Base-by-base conservation (phyloP, 1,140 invertebrate genomes). In the Yoshiicerus persimilis region DNA sequence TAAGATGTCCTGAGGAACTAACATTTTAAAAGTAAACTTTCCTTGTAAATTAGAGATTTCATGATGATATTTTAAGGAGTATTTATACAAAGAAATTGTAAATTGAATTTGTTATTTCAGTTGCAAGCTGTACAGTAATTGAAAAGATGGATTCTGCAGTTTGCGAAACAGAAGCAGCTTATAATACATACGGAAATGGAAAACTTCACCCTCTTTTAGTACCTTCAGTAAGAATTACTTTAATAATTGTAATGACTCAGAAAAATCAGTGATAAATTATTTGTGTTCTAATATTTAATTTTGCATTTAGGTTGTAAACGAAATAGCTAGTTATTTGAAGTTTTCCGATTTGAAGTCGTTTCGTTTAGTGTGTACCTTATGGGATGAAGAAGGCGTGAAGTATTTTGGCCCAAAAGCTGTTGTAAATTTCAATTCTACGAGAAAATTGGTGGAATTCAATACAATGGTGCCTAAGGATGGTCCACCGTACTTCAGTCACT, bases 381-480 rank as follows among this genome's bases (percentile, higher is more conserved):
- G 88, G 88, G 77, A 88, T 34, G 85, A 86, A 34, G 88, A 88
- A 47, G 39, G 70, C 2, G 27, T 39, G 4, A 86, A 87, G 84
- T 64, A 41, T 30, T 23, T 86, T 16, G 39, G 88, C 23, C 56
- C 36, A 16, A 62, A 36, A 85, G 27, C 70, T 30, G 16, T 77
- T 23, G 16, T 87, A 32, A 23, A 47, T 64, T 47, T 87, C 23
- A 38, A 39, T 56, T 70, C 64, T 5, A 36, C 75, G 4, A 80
- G 23, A 36, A 80, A 64, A 25, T 47, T 87, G 32, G 30, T 13
- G 20, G 62, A 87, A 23, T 84, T 87, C 34, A 80, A 32, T 13
- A 6, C 32, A 20, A 36, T 80, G 32, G 38, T 80, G 75, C 9
- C 75, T 20, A 36, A n/a, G 30, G 75, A 80, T 16, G 16, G 16